Evolutionary conservation across 2,113 vertebrate genomes (phyloP), one percentile per base, ranked within the genome.

Genomic region (Triplophysa dalaica): DNA sequence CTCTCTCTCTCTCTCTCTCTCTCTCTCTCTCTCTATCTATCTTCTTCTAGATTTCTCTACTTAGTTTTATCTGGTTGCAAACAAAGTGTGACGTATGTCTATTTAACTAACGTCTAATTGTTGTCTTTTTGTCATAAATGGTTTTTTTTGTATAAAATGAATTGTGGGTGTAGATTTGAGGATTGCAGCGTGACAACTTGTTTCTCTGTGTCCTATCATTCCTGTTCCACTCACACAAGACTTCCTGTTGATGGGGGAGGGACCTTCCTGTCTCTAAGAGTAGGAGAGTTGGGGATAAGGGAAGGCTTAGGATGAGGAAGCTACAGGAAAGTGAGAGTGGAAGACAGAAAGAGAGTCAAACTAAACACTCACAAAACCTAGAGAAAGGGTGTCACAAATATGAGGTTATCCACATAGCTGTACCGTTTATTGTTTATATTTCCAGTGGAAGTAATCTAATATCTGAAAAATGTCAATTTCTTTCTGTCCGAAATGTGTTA

Each of bases 131-230:
- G 33, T 8, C 64, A n/a, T 50, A 65, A 19, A 33, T n/a, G 9
- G n/a, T 8, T 69, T 26, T 48, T 54, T 21, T 69, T 38, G 33
- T 38, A 38, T 38, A 38, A 11, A 79, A 21, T 73, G 24, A 38
- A 11, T 16, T 16, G 2, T 24, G 43, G 19, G 22, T 67, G 22
- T 33, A 13, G 58, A 19, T 72, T 70, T 26, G 61, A 38, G 79
- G 70, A 83, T 52, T 79, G 79, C 82, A 85, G 79, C 63, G 87
- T 89, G 89, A 92, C 89, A 88, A 89, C 88, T 87, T 85, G 87
- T 87, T 91, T 93, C 91, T 90, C 90, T 89, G 90, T 91, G 90
- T 94, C 90, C 91, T 93, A 91, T 92, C 92, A 90, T 88, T 90
- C 90, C 85, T 83, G 87, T 83, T 85, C 82, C 91, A 90, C 88